Conservation (phyloP, 2,888 invertebrate species). For the Globia sparganii region DNA sequence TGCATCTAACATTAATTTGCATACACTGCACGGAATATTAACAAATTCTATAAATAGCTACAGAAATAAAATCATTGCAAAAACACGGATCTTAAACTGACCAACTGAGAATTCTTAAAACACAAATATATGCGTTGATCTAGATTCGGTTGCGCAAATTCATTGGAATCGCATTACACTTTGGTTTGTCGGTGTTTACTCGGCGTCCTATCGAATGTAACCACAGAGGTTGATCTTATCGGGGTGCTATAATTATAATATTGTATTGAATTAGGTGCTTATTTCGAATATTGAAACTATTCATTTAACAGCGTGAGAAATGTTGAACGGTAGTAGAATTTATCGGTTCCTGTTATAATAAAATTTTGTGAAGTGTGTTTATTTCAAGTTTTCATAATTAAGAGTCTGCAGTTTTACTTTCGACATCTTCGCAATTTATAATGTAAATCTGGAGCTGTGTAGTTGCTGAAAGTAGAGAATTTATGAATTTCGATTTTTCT, state of each 20-base stretch:
- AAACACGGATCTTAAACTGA: constrained; percentile 36
- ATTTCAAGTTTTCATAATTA: neutral
- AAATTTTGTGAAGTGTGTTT: neutral
- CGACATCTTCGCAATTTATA: neutral
- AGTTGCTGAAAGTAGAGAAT: neutral
- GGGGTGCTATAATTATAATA: constrained; percentile 29
- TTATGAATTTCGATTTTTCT: neutral
- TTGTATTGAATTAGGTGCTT: constrained; percentile 29
- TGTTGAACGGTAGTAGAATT: neutral
- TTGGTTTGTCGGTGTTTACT: constrained; percentile 28
- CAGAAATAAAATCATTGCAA: constrained; percentile 28
- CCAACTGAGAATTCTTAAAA: constrained; percentile 39
- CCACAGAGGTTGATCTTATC: constrained; percentile 55
- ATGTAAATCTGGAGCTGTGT: neutral
- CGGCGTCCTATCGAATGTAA: constrained; percentile 31
- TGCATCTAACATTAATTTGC: constrained; percentile 25
- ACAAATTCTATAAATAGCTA: constrained; percentile 7
- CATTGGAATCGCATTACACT: constrained; percentile 56
- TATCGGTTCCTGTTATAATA: neutral
- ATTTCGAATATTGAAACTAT: constrained; percentile 34
- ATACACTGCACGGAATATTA: constrained; percentile 19
- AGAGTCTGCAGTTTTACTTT: neutral
- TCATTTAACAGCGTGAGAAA: constrained; percentile 36
- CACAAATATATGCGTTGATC: constrained; percentile 43
- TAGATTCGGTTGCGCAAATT: constrained; percentile 54